Percentiles rank a stretch among this genome's conserved stretches.
Evolutionary conservation across 2,888 invertebrate genomes (phyloP).

Genomic region (Pasiphila rectangulata): DNA sequence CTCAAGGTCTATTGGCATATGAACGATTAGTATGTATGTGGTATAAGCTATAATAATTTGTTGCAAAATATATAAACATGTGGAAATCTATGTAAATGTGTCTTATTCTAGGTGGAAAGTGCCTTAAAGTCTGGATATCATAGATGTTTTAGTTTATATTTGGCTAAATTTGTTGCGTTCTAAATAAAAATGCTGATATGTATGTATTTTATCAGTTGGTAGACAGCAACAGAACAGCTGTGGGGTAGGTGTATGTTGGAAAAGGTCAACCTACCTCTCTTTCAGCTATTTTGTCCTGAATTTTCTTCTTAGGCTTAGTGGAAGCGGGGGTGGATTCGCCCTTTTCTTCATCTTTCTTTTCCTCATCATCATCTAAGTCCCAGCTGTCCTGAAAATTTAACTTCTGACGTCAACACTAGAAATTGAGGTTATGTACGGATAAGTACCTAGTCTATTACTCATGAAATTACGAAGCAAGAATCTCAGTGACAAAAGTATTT

Average conservation of each 20-base stretch:
- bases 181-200: too few relatives aligned
- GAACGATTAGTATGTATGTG: background rate
- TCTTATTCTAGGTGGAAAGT: too few relatives aligned
- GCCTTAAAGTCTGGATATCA: too few relatives aligned
- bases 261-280: conserved; percentile 84
- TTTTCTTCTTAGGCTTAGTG: conserved; percentile 86
- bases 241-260: background rate
- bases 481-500: conserved; percentile 42
- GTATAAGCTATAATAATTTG: background rate
- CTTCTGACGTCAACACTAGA: conserved; percentile 68
- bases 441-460: conserved; percentile 30
- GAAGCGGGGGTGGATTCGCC: conserved; percentile 81
- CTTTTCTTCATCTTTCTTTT: conserved; percentile 87
- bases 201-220: too few relatives aligned
- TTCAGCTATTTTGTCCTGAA: conserved; percentile 91
- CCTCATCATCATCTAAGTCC: conserved; percentile 93
- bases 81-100: too few relatives aligned
- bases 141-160: too few relatives aligned
- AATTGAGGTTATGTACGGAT: conserved; percentile 62
- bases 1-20: conserved; percentile 4
- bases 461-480: conserved; percentile 17
- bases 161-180: too few relatives aligned
- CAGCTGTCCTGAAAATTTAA: conserved; percentile 88
- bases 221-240: conserved; percentile 12
- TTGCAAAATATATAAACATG: too few relatives aligned